Percentiles rank a stretch among this genome's conserved stretches.
These are phyloP conservation scores for Ptychadena robeensis DNA, from an alignment of 2,797 vertebrate genomes.

Conservation along the genomic window DNA sequence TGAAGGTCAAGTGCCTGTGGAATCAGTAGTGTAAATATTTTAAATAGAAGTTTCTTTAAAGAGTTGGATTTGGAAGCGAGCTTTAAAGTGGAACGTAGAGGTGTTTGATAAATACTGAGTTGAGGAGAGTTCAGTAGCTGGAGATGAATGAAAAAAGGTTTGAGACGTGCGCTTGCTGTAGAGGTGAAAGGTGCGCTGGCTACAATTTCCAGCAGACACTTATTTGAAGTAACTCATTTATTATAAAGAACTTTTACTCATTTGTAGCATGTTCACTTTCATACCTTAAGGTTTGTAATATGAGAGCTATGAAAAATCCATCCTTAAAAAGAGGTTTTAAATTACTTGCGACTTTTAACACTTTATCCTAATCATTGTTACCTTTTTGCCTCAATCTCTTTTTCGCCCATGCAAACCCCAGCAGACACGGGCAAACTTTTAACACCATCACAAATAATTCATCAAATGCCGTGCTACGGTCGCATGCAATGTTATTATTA, in stretches of 20 bases:
- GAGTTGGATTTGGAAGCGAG: neutral
- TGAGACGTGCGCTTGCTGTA: slow-evolving; percentile 28
- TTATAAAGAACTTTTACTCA: slow-evolving; percentile 50
- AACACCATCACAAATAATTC: slow-evolving; percentile 13
- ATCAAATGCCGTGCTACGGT: neutral
- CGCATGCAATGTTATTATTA: neutral
- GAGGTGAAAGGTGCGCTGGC: slow-evolving; percentile 33
- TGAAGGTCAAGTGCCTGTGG: neutral
- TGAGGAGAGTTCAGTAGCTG: slow-evolving; percentile 32
- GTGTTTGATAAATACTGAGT: slow-evolving; percentile 42
- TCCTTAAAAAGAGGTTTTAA: slow-evolving; percentile 38
- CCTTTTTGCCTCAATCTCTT: slow-evolving; percentile 16
- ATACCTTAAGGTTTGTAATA: slow-evolving; percentile 37
- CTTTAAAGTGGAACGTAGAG: slow-evolving; percentile 29
- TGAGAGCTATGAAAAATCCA: slow-evolving; percentile 29
- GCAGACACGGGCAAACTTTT: slow-evolving; percentile 9
- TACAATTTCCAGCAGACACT: slow-evolving; percentile 53
- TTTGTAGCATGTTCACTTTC: slow-evolving; percentile 38
- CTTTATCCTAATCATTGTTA: slow-evolving; percentile 42
- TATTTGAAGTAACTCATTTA: slow-evolving; percentile 56
- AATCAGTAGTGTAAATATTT: slow-evolving; percentile 32
- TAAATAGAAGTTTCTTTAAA: slow-evolving; percentile 28
- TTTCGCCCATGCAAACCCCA: slow-evolving; percentile 6
- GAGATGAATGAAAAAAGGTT: slow-evolving; percentile 44
- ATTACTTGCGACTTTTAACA: slow-evolving; percentile 49